These are phyloP conservation scores for Cyclophora albipunctata DNA, from an alignment of 2,888 invertebrate species.

Conservation along the genomic window DNA sequence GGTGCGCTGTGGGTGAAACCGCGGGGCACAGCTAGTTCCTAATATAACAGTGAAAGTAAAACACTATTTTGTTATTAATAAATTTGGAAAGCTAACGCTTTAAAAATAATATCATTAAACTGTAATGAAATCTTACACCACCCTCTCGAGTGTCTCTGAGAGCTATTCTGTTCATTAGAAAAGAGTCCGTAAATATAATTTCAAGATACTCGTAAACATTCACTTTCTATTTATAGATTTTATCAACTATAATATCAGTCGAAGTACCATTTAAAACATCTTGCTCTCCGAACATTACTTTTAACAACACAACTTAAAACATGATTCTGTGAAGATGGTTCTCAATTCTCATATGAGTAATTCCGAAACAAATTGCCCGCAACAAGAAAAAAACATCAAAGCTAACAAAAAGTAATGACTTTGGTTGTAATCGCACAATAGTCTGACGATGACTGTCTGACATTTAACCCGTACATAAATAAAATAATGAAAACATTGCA, in stretches of 20 bases:
- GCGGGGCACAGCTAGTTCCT: neutral
- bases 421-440: neutral
- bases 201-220: neutral
- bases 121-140: constrained; percentile 53
- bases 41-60: constrained; percentile 35
- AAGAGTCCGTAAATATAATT: constrained; percentile 16
- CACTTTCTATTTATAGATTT: neutral
- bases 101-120: constrained; percentile 43
- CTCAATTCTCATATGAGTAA: too few relatives aligned
- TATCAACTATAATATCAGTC: neutral
- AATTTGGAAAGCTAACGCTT: constrained; percentile 32
- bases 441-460: constrained; percentile 18
- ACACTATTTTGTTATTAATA: constrained; percentile 32
- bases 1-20: too few relatives aligned
- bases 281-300: too few relatives aligned
- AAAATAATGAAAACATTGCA: constrained; percentile 25
- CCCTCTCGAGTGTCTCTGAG: constrained; percentile 45
- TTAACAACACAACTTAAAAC: too few relatives aligned
- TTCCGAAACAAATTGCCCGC: too few relatives aligned
- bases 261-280: too few relatives aligned
- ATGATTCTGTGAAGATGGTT: too few relatives aligned
- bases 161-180: constrained; percentile 17
- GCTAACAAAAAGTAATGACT: too few relatives aligned
- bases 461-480: constrained; percentile 37
- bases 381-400: too few relatives aligned